A percentile compares a stretch with the other conserved stretches of the same genome.
phyloP scores from a whole-genome alignment of 2,113 vertebrate species.

The Acrocephalus arundinaceus region DNA sequence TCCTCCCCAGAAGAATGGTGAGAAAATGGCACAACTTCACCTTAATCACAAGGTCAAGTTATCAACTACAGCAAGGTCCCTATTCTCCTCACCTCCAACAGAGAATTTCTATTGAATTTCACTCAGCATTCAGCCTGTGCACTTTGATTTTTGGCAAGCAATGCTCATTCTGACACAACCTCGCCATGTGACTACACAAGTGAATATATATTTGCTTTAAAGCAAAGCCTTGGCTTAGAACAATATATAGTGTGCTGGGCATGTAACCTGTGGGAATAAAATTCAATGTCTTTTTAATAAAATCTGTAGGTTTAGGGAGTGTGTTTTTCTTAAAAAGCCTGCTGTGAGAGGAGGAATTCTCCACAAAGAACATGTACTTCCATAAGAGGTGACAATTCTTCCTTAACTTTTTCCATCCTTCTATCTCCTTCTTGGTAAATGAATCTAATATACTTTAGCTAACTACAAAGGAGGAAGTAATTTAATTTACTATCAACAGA shows the following conservation, averaged over 20 bases:
- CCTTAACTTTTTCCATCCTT: not conserved
- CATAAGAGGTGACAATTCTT: not conserved
- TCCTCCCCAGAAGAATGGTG: not conserved
- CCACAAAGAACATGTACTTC: not conserved
- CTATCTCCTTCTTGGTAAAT: not conserved
- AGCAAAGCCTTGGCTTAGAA: not conserved
- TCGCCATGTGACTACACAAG: fast-evolving
- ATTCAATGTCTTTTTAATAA: not conserved
- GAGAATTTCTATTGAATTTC: not conserved
- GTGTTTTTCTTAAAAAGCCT: not conserved
- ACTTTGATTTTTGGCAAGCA: not conserved
- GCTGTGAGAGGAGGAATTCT: not conserved
- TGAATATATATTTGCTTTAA: not conserved
- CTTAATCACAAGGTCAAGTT: not conserved
- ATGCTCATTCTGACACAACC: not conserved
- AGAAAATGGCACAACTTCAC: not conserved
- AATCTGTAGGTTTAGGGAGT: not conserved
- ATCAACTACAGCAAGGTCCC: not conserved
- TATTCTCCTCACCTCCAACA: not conserved
- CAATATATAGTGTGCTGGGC: not conserved
- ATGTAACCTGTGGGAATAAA: not conserved
- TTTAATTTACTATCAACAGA: not conserved
- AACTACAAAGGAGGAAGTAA: not conserved
- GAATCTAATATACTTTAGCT: not conserved
- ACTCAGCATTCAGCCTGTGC: not conserved